Evolutionary conservation across 2,888 invertebrate species (phyloP), one percentile per base, ranked within the genome.

Genomic region (Glaucopsyche alexis): DNA sequence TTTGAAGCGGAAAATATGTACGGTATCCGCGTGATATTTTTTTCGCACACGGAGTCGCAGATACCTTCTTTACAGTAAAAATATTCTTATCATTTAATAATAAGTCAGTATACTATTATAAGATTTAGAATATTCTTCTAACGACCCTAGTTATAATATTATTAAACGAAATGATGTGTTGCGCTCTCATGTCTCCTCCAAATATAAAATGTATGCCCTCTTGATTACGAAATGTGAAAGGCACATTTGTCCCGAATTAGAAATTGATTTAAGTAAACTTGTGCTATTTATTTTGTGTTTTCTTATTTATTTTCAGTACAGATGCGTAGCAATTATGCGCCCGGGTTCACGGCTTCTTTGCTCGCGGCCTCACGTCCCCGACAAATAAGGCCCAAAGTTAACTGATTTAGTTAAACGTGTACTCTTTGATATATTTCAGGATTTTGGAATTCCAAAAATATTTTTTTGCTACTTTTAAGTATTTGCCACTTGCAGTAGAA

Each of bases 251-350:
- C 52, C n/a, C 52, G 52, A 52, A 52, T 52, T 19, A 11, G 55
- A 55, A 55, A 55, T 55, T 55, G 19, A 55, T 55, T 55, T 16
- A 55, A 55, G 55, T 16, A 55, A 19, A 11, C 19, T 19, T 0
- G 11, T 55, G 55, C 19, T 55, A 55, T 55, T 55, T 55, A 19
- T 55, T 55, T 55, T 55, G 55, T 42, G 42, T 5, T 42, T 8
- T 19, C 55, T 55, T 55, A 55, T 55, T 55, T 55, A 55, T 19
- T 55, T 55, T 9, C 19, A 19, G 55, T 55, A 19, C 55, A 55
- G 55, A 19, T 55, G 55, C 16, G 55, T 55, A 9, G 55, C 16
- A 55, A 19, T 55, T 19, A 19, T 16, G 9, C 55, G 19, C 19
- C 11, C 16, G 52, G 52, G 11, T 55, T 16, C 19, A 9, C 19